Conservation (phyloP, 2,113 vertebrate genomes). For the Hippocampus mohnikei region DNA sequence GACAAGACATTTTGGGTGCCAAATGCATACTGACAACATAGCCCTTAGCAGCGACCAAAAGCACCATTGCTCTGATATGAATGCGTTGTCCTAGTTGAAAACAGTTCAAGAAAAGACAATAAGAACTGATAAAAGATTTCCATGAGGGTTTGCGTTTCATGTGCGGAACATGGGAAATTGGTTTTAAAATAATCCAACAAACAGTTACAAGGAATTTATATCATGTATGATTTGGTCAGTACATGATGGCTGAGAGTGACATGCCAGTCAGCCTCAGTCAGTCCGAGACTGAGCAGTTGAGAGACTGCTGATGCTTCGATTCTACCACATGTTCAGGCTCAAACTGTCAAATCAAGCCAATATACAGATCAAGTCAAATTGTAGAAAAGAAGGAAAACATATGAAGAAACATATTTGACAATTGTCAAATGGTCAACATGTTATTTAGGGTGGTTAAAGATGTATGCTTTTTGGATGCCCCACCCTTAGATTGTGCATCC, state of each 20-base stretch:
- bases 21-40: slow-evolving; percentile 32
- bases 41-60: slow-evolving; percentile 19
- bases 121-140: neutral
- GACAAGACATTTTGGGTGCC: slow-evolving; percentile 33
- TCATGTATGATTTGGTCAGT: neutral
- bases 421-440: neutral
- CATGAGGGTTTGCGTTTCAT: neutral
- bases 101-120: neutral
- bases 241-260: slow-evolving; percentile 4
- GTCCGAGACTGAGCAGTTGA: neutral
- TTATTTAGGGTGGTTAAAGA: slow-evolving; percentile 16
- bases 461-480: slow-evolving; percentile 40
- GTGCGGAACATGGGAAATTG: neutral
- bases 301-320: neutral
- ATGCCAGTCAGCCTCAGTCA: neutral
- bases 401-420: neutral
- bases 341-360: slow-evolving; percentile 5
- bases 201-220: neutral
- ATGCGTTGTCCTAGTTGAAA: neutral
- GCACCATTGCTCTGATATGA: slow-evolving; percentile 20
- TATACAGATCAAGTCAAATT: slow-evolving; percentile 1
- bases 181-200: neutral
- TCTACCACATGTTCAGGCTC: neutral
- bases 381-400: slow-evolving; percentile 1
- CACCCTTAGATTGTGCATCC: slow-evolving; percentile 56